These are phyloP conservation scores for Dendrocincla fuliginosa DNA, from an alignment of 2,797 vertebrate species.

Conservation along the genomic window DNA sequence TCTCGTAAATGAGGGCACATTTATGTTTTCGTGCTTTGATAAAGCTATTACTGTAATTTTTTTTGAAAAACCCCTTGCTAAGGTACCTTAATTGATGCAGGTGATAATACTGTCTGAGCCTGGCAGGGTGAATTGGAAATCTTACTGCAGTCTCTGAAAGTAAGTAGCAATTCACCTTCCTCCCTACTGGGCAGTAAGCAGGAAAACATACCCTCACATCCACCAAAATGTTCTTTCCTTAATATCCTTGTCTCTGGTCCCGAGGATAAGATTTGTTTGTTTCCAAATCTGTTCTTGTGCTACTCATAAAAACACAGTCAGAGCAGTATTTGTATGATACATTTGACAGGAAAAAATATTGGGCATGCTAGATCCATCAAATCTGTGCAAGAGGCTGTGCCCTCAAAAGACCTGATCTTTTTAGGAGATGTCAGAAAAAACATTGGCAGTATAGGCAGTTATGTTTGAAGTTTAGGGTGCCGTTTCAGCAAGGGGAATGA, in stretches of 20 bases:
- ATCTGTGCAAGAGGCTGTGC: not conserved
- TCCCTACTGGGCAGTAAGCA: constrained; percentile 72
- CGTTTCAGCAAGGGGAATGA: not conserved
- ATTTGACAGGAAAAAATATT: not conserved
- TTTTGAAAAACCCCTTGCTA: constrained; percentile 41
- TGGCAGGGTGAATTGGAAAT: constrained; percentile 33
- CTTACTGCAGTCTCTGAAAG: constrained; percentile 36
- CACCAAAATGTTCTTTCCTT: constrained; percentile 68
- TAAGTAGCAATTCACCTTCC: constrained; percentile 69
- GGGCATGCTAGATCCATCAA: not conserved
- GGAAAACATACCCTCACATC: constrained; percentile 54
- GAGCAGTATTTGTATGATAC: not conserved
- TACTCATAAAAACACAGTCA: constrained; percentile 6
- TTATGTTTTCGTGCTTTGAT: constrained; percentile 28
- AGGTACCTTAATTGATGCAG: constrained; percentile 34
- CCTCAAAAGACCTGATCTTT: not conserved
- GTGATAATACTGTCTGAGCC: constrained; percentile 63
- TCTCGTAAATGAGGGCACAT: not conserved
- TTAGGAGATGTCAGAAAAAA: not conserved
- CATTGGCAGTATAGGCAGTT: not conserved
- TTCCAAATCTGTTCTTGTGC: constrained; percentile 13
- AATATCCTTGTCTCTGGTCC: constrained; percentile 53
- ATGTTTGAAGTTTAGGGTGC: not conserved
- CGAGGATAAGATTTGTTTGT: constrained; percentile 59
- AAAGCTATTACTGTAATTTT: constrained; percentile 28